Base-by-base conservation (phyloP, 2,797 vertebrate genomes). In the Catamblyrhynchus diadema region DNA sequence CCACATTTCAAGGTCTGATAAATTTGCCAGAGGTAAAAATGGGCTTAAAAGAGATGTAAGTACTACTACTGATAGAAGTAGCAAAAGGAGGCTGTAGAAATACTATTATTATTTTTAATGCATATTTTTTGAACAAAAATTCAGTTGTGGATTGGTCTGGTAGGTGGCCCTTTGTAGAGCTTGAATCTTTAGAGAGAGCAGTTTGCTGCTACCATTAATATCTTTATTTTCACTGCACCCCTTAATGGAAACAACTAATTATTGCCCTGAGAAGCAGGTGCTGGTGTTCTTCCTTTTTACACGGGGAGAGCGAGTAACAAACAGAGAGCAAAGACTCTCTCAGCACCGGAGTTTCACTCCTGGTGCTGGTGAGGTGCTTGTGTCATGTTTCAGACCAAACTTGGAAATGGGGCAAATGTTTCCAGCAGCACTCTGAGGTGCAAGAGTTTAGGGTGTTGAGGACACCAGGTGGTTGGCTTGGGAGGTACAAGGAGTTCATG, bases 1-100 rank as follows among this genome's bases (percentile, higher is more conserved):
- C 78, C 94, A 51, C 66, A 65, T 59, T 92, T 89, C 60, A 66
- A 91, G 77, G 78, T 69, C 88, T 95, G 87, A 47, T 94, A 79
- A 90, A 77, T 81, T 96, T 90, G 23, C 57, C 3, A 32, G 57
- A 69, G 86, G 44, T 77, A 33, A 83, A 94, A 90, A 50, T 1
- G 6, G 81, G 33, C 35, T 83, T 60, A 32, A 87, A 61, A 83
- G 64, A 86, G 70, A 16, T 57, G 14, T 6, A 28, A 28, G 16
- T n/a, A 14, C 3, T 60, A 3, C 19, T 51, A 4, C 19, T 69
- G 77, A 28, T 86, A 87, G 71, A 87, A 95, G 45, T n/a, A 96
- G 61, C 33, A 60, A 82, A 57, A 54, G 41, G 70, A 82, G 28
- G 39, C 42, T 33, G 10, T 60, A 85, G 65, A 81, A 84, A 47